Evolutionary conservation across 2,888 invertebrate genomes (phyloP).

Genomic region (Netelia virgata): DNA sequence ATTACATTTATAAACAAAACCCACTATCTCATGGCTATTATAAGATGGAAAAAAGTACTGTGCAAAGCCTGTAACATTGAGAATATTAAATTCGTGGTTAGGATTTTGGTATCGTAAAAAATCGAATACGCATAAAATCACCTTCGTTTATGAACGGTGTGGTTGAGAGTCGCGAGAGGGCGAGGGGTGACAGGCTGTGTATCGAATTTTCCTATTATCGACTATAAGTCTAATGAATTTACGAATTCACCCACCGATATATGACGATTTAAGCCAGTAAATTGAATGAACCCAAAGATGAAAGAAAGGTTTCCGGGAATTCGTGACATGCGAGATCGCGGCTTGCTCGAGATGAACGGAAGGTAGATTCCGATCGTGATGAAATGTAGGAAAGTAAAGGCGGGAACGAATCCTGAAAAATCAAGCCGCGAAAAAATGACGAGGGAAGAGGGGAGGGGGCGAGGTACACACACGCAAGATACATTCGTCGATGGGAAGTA

Average conservation of each 20-base stretch:
- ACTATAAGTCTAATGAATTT: not conserved
- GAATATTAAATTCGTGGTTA: not conserved
- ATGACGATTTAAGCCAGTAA: not conserved
- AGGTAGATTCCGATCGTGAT: not conserved
- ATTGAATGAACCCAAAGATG: not conserved
- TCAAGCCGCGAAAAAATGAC: not conserved
- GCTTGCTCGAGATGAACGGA: not conserved
- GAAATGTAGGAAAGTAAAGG: not conserved
- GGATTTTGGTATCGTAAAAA: not conserved
- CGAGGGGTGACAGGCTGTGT: not conserved
- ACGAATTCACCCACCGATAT: not conserved
- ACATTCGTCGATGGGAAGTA: not conserved
- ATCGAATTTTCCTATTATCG: not conserved
- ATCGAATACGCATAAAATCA: not conserved
- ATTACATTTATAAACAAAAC: constrained; percentile 25
- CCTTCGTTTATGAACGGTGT: not conserved
- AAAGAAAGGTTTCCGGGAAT: not conserved
- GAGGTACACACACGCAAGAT: not conserved
- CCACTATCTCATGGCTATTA: not conserved
- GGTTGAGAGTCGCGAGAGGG: not conserved
- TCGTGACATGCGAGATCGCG: not conserved
- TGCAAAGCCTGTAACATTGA: not conserved
- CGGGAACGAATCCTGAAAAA: not conserved
- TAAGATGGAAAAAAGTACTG: not conserved
- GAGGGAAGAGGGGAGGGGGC: not conserved